These are phyloP conservation scores for Hemitrygon akajei DNA, from an alignment of 2,797 vertebrate species.

Conservation along the genomic window DNA sequence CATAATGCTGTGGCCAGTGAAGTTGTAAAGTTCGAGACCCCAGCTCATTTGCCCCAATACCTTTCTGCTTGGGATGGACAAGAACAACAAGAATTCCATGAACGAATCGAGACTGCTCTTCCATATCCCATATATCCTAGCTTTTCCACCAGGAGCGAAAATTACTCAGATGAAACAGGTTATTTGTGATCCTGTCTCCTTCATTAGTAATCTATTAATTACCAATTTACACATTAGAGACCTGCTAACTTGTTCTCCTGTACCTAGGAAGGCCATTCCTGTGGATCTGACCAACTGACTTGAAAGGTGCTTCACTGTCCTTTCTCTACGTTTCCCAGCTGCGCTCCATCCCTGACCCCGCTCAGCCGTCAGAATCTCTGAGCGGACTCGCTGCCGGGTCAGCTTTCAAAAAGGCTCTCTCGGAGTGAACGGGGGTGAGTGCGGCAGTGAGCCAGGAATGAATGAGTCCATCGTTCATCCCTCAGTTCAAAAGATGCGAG, in stretches of 20 bases:
- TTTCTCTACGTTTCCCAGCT: not conserved
- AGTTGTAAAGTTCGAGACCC: not conserved
- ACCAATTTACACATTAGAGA: not conserved
- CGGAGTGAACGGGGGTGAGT: not conserved
- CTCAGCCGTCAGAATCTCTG: not conserved
- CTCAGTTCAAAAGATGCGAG: not conserved
- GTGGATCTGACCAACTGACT: not conserved
- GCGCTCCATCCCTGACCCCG: not conserved
- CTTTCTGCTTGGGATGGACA: not conserved
- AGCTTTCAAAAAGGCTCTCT: not conserved
- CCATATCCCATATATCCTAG: not conserved
- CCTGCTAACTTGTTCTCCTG: not conserved
- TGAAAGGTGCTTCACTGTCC: not conserved
- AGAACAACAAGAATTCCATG: not conserved
- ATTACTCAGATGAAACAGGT: not conserved
- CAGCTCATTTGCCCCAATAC: not conserved
- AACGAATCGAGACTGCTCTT: not conserved
- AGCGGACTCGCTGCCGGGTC: too few relatives aligned
- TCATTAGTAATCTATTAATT: not conserved
- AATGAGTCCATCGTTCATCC: not conserved
- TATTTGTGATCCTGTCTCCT: not conserved
- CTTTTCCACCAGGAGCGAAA: not conserved
- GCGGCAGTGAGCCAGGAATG: not conserved
- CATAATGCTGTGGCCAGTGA: not conserved
- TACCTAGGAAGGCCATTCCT: not conserved